Conservation (phyloP, 2,797 vertebrate genomes). For the Epinephelus malabaricus region DNA sequence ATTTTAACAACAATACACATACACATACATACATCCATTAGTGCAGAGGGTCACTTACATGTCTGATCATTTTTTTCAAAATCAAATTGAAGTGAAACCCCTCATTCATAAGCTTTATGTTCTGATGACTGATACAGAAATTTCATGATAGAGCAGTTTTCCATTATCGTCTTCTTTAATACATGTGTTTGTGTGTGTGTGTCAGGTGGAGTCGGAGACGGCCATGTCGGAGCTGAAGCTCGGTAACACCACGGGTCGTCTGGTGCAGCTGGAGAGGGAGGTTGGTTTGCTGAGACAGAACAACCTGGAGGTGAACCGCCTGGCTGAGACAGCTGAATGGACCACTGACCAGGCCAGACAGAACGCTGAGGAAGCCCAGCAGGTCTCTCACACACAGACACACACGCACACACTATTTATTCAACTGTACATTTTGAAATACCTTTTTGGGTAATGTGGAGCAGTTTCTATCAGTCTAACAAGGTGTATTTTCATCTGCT, state of each 20-base stretch:
- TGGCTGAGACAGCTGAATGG: constrained; percentile 78
- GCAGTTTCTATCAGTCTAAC: accelerated
- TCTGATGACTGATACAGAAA: neutral
- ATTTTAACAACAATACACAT: no score
- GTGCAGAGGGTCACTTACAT: no score
- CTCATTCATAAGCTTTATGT: neutral
- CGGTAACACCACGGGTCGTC: constrained; percentile 88
- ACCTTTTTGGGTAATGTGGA: neutral
- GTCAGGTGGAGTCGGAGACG: constrained; percentile 93
- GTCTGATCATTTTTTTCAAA: no score
- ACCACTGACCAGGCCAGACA: constrained; percentile 73
- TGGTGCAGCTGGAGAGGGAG: constrained; percentile 89
- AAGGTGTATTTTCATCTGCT: no score
- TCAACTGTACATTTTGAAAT: neutral
- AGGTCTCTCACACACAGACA: constrained; percentile 78
- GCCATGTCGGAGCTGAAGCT: constrained; percentile 90
- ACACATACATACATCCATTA: no score
- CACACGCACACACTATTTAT: constrained; percentile 2
- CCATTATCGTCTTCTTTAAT: neutral
- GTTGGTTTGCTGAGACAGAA: constrained; percentile 88
- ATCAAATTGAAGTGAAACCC: no score
- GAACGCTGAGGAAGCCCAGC: constrained; percentile 87
- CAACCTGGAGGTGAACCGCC: constrained; percentile 80
- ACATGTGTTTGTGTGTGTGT: constrained; percentile 23
- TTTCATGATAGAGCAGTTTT: neutral